Conservation (phyloP, 2,888 invertebrate genomes). For the Folsomia manolachei region DNA sequence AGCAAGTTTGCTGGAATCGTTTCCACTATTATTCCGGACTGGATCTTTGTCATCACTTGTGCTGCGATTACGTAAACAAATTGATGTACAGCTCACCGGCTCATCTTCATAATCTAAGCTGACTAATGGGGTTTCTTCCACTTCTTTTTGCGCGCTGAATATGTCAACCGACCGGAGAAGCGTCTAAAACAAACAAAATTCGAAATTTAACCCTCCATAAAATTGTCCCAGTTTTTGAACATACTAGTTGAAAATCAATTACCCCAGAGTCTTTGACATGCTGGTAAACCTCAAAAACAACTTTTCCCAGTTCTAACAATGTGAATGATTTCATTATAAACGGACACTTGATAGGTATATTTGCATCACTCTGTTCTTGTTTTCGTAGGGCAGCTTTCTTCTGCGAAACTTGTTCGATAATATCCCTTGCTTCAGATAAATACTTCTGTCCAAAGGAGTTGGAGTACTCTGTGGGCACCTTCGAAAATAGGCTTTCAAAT, state of each 20-base stretch:
- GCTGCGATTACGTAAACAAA: constrained; percentile 27
- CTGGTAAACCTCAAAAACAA: constrained; percentile 1
- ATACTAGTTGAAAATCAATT: no score
- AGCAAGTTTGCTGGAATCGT: neutral
- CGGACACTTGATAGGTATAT: neutral
- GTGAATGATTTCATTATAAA: neutral
- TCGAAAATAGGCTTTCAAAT: constrained; percentile 19
- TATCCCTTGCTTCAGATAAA: constrained; percentile 30
- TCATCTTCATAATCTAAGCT: neutral
- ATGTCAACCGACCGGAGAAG: neutral
- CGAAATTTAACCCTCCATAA: no score
- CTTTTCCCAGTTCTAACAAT: constrained; percentile 10
- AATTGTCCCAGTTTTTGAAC: no score
- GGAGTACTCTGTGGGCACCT: constrained; percentile 23
- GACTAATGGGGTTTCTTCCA: neutral
- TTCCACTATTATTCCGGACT: neutral
- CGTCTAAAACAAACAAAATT: no score
- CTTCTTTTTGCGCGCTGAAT: neutral
- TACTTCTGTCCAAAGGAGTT: constrained; percentile 37
- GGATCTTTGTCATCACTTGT: constrained; percentile 35
- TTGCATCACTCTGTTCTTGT: neutral
- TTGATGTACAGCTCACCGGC: neutral
- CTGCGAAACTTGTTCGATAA: constrained; percentile 1
- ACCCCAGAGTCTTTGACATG: constrained; percentile 10
- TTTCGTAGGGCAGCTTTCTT: neutral